phyloP scores from a whole-genome alignment of 1,140 invertebrate species.

The Drosophila littoralis region DNA sequence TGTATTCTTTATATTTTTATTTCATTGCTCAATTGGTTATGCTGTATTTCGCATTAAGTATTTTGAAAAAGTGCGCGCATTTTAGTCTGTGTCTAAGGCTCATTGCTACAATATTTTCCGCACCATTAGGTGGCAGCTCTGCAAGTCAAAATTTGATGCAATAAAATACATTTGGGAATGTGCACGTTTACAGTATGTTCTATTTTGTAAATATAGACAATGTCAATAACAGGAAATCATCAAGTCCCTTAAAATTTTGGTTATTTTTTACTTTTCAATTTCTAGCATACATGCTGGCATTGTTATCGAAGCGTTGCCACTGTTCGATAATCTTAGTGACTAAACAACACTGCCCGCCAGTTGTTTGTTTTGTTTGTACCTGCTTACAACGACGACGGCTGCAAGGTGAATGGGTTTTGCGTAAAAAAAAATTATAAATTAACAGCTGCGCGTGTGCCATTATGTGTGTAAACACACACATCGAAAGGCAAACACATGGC shows the following conservation, averaged over 20 bases:
- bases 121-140: conserved; percentile 14
- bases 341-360: conserved; percentile 48
- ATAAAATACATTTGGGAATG: not conserved
- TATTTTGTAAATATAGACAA: not conserved
- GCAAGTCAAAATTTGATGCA: not conserved
- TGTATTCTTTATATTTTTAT: not conserved
- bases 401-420: conserved; percentile 63
- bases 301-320: conserved; percentile 15
- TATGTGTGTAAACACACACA: conserved; percentile 6
- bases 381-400: conserved; percentile 62
- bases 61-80: not conserved
- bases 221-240: not conserved
- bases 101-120: not conserved
- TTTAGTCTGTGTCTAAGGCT: not conserved
- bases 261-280: not conserved
- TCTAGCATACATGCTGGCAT: not conserved
- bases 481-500: conserved; percentile 31
- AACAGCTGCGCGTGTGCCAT: conserved; percentile 58
- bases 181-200: too few species aligned
- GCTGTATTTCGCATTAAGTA: too few species aligned
- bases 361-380: conserved; percentile 70
- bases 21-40: too few species aligned
- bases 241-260: not conserved
- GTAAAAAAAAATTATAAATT: conserved; percentile 44
- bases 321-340: conserved; percentile 5